Evolutionary conservation across 2,797 vertebrate species (phyloP), one percentile per base, ranked within the genome.

Genomic region (Echiichthys vipera): DNA sequence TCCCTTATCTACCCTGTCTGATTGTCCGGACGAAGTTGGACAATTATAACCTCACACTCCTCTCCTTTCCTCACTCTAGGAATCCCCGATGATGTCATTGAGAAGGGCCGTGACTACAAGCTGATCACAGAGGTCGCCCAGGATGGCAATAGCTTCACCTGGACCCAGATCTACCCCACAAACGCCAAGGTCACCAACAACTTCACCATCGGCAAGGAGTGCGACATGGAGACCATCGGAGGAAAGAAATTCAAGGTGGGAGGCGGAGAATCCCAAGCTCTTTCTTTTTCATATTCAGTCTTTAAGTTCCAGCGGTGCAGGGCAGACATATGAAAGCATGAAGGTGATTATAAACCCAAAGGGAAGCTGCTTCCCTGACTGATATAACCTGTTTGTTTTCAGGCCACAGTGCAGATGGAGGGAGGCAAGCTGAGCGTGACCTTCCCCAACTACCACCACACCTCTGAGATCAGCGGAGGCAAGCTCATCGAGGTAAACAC

Each of bases 201-300:
- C 25, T 99, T 99, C 89, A 93, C 89, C 9, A 53, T 96, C 1
- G 95, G 91, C 87, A 91, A 95, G 78, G 97, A 99, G 71, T 81
- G 92, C 0, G 95, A 98, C 18, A 96, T 99, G 93, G 95, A 96
- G 80, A 96, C 96, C 71, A 90, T 97, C 30, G 94, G 94, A 22
- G 96, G 96, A n/a, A 98, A 94, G 93, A 97, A 95, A 71, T 98
- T 98, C 90, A 97, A 97, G 95, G 97, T 98, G 85, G 2, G 71
- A 55, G 8, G 12, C 32, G 62, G 67, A 39, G 17, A 39, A 5
- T 37, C 11, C 18, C 58, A 49, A 68, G 24, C 0, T 43, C 17
- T 9, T 20, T 24, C 18, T 42, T 43, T 20, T 45, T 13, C 30
- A 1, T 24, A n/a, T 13, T 10, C 8, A 8, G 9, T 36, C 36